phyloP scores from a whole-genome alignment of 2,797 vertebrate genomes.

The Pipistrellus nathusii region DNA sequence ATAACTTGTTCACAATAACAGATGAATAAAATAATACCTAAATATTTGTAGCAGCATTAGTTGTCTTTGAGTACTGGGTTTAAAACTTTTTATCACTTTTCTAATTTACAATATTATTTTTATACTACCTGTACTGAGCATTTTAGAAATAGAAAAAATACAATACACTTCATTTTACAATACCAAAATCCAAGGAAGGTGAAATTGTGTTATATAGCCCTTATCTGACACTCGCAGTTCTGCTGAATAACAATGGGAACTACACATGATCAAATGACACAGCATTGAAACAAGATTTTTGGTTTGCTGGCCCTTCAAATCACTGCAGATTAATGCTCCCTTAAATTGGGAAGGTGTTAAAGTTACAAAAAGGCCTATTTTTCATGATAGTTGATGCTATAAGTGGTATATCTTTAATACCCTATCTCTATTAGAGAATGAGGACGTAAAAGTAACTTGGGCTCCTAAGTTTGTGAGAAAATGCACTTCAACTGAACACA shows the following conservation, averaged over 20 bases:
- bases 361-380: neutral
- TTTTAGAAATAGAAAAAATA: constrained; percentile 34
- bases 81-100: neutral
- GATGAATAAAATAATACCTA: neutral
- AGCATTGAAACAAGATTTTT: constrained; percentile 14
- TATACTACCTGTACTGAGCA: neutral
- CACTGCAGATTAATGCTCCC: neutral
- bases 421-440: neutral
- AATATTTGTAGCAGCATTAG: neutral
- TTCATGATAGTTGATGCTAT: neutral
- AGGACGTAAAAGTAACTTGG: neutral
- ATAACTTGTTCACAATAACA: neutral
- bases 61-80: neutral
- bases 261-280: neutral
- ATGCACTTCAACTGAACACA: neutral
- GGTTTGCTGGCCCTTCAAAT: neutral
- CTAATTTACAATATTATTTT: neutral
- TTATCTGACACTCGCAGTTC: neutral
- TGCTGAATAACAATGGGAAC: neutral
- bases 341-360: neutral
- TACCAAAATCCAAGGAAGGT: neutral
- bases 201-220: neutral
- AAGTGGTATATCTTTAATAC: neutral
- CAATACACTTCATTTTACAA: constrained; percentile 18
- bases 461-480: neutral